Evolutionary conservation across 2,113 vertebrate species (phyloP), one percentile per base, ranked within the genome.

Genomic region (Prionailurus bengalensis): DNA sequence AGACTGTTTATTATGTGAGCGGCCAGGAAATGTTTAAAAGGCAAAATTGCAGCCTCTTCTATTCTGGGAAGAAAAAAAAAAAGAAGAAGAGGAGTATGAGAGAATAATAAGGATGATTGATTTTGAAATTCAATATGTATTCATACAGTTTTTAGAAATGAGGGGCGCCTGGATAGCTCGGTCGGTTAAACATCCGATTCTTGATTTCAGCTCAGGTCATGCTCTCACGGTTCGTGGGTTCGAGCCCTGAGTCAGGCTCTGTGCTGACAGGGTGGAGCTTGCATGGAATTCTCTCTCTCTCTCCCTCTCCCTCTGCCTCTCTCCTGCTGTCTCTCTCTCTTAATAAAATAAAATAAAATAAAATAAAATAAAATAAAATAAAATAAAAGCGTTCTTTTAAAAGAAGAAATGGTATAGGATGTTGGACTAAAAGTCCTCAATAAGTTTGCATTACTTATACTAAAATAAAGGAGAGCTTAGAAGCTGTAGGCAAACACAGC

Each of bases 71-170:
- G 45, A 9, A 45, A 45, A 45, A 45, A 45, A 82, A 27, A 82
- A 61, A 19, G 36, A 25, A 36, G 23, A 19, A 15, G 25, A 45
- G 45, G 21, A 39, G 17, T 23, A 3, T 12, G 11, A 70, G 29
- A 2, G 9, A 39, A 33, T 21, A 3, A 33, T 16, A 3, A 42
- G 3, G 0, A 4, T 36, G 15, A 25, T 71, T 29, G 21, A 45
- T 16, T 70, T 45, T 81, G 10, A 21, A n/a, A 63, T 83, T 90
- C 42, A 16, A 58, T 8, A 55, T 74, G 3, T 36, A 5, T 45
- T 87, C 73, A 66, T 45, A 61, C 3, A 42, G 4, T 4, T 48
- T 78, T 79, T 89, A 86, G 73, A 94, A 73, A 94, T 48, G 21
- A 68, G 21, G 58, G 3, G 21, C 7, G 7, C 21, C 58, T 58